Base-by-base conservation (phyloP, 2,888 invertebrate genomes). In the Abrostola tripartita region DNA sequence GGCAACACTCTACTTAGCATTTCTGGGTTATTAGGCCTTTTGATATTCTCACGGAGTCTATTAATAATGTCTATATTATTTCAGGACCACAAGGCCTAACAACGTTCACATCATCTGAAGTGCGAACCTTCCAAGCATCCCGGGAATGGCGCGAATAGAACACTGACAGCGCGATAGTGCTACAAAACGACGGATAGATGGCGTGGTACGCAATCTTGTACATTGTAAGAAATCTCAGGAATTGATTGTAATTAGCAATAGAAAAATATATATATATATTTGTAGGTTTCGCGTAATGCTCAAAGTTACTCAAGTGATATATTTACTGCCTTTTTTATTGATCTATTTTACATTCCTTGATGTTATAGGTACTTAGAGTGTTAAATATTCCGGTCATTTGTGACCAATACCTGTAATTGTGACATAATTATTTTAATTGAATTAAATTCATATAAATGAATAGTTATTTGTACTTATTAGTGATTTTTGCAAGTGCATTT, bases 71-170 rank as follows among this genome's bases (percentile, higher is more conserved):
- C 24, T n/a, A 0, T 24, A 54, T 54, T 8, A 54, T 88, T 88
- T 4, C 84, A 95, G 95, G 92, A 81, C 90, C 92, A 42, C 93
- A 94, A 88, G 95, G 94, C 14, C 77, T 95, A 67, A 84, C 93
- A 5, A 94, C 95, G 0, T 95, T 95, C 79, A 89, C 94, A n/a
- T 91, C 95, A 36, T 93, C 94, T 5, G 95, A 95, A 88, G 94
- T 95, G 0, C 88, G 95, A 68, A 94, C 95, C 0, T 95, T 95
- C 91, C 95, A 95, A 79, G 93, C 95, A 6, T 88, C 92, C 0
- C 88, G 94, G 66, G 92, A 92, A 67, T 95, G 95, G 95, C 88
- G 91, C 53, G 90, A 94, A 69, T 92, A 89, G 76, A 63, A 9
- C 65, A 64, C n/a, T n/a, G 14, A 62, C 37, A 56, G 52, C 49